These are phyloP conservation scores for Chelidonichthys spinosus DNA, from an alignment of 2,797 vertebrate genomes.

Conservation along the genomic window DNA sequence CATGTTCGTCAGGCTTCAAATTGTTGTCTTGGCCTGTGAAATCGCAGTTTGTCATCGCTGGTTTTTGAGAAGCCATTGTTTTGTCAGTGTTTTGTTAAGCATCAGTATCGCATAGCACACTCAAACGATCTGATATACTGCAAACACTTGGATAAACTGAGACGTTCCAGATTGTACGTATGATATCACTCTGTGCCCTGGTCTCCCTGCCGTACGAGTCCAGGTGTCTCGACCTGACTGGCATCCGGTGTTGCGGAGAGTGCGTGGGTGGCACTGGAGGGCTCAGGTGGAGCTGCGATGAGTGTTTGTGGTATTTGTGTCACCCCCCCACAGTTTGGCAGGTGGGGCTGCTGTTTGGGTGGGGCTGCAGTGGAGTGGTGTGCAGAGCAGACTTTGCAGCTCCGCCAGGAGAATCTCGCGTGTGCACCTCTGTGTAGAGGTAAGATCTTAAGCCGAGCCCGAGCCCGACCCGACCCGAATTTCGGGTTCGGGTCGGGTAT, in stretches of 20 bases:
- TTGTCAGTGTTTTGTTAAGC: neutral
- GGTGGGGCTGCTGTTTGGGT: slow-evolving; percentile 39
- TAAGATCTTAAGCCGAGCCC: too few species aligned
- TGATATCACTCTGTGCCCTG: too few species aligned
- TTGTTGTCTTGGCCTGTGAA: slow-evolving; percentile 13
- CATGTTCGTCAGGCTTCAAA: slow-evolving; percentile 10
- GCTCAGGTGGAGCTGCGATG: slow-evolving; percentile 15
- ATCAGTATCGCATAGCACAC: neutral
- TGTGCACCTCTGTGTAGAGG: neutral
- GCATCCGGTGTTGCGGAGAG: neutral
- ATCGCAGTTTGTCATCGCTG: neutral
- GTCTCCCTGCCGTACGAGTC: neutral
- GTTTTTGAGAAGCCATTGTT: neutral
- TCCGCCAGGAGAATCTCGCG: too few species aligned
- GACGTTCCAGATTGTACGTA: neutral
- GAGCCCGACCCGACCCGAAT: too few species aligned
- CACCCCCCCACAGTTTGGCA: slow-evolving; percentile 26
- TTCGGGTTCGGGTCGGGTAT: too few species aligned
- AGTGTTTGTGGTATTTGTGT: slow-evolving; percentile 53
- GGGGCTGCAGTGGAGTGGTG: slow-evolving; percentile 5
- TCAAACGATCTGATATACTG: neutral
- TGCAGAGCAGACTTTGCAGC: neutral
- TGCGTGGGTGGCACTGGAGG: neutral
- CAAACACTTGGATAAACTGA: neutral
- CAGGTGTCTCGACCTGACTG: slow-evolving; percentile 8